Evolutionary conservation across 2,888 invertebrate species (phyloP).

Genomic region (Seira sanloemensis): DNA sequence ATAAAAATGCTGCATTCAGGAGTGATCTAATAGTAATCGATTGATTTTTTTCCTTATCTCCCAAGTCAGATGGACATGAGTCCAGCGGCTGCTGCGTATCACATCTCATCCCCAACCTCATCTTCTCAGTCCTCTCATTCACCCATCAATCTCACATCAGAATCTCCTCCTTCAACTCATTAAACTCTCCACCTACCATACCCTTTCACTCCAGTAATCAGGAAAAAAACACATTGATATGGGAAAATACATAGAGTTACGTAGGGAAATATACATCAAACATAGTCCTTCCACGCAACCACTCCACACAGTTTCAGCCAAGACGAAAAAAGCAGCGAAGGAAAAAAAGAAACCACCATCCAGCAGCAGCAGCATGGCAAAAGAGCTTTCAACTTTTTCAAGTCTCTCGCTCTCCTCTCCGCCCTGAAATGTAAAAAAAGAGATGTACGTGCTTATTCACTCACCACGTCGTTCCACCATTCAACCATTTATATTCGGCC

Average conservation of each 20-base stretch:
- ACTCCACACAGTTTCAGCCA: conserved; percentile 7
- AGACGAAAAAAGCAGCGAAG: conserved; percentile 44
- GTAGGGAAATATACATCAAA: background rate
- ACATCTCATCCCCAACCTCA: conserved; percentile 73
- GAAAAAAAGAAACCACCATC: conserved; percentile 19
- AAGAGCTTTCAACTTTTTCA: background rate
- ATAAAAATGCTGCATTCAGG: no score
- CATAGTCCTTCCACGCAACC: conserved; percentile 59
- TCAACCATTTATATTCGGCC: conserved; percentile 35
- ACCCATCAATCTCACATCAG: conserved; percentile 74
- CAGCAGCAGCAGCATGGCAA: conserved; percentile 38
- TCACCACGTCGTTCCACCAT: conserved; percentile 21
- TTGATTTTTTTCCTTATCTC: no score
- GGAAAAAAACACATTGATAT: no score
- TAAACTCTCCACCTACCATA: conserved; percentile 66
- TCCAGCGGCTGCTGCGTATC: conserved; percentile 72
- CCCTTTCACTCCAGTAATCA: conserved; percentile 57
- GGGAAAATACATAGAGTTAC: conserved; percentile 8
- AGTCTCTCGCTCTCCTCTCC: conserved; percentile 11
- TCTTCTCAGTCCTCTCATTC: conserved; percentile 74
- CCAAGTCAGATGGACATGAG: conserved; percentile 74
- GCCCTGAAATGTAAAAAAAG: background rate
- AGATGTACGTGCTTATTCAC: conserved; percentile 36
- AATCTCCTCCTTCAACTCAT: conserved; percentile 74
- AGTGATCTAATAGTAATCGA: no score